Evolutionary conservation across 2,113 vertebrate species (phyloP).

Genomic region (Pterophyllum scalare): DNA sequence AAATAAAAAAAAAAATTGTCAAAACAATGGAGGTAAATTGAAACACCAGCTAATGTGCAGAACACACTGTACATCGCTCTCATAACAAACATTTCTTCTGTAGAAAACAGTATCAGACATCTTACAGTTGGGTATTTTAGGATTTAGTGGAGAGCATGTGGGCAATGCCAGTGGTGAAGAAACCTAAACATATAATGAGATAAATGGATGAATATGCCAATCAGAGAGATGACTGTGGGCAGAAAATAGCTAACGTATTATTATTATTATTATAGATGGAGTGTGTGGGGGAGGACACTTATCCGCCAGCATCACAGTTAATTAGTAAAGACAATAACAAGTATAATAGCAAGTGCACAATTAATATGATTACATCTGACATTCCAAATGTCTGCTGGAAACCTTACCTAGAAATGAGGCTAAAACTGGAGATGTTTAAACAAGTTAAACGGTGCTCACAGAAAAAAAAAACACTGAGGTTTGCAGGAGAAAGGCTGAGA

Average conservation of each 20-base stretch:
- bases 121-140: not conserved
- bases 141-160: not conserved
- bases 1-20: not conserved
- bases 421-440: not conserved
- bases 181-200: constrained; percentile 21
- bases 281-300: constrained; percentile 45
- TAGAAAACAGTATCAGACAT: not conserved
- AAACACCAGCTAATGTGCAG: constrained; percentile 4
- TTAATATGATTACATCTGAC: constrained; percentile 23
- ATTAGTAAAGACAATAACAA: constrained; percentile 33
- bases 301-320: constrained; percentile 45
- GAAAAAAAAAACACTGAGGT: not conserved
- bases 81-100: no score
- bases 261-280: constrained; percentile 37
- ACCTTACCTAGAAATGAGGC: not conserved
- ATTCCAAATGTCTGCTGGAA: not conserved
- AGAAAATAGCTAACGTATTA: constrained; percentile 41
- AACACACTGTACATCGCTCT: not conserved
- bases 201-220: constrained; percentile 33
- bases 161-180: not conserved
- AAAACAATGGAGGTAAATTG: not conserved
- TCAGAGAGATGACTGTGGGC: constrained; percentile 27
- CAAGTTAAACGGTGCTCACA: not conserved
- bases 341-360: constrained; percentile 6
- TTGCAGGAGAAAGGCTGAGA: not conserved